Conservation (phyloP, 2,888 invertebrate species). For the Unio delphinus region DNA sequence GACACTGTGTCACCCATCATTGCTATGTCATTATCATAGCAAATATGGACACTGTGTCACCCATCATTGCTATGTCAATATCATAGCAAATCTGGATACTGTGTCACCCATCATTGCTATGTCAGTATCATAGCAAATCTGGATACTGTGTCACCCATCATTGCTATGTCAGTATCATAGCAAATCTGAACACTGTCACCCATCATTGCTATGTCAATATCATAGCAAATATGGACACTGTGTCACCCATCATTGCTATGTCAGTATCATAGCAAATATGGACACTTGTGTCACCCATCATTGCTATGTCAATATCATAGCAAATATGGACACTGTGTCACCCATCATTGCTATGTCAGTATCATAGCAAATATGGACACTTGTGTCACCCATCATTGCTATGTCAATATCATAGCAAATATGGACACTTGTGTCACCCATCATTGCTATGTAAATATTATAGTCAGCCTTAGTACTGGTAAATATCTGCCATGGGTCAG, state of each 20-base stretch:
- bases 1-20: slow-evolving; percentile 91
- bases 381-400: no score
- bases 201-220: slow-evolving; percentile 90
- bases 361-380: background rate
- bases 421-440: slow-evolving; percentile 95
- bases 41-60: slow-evolving; percentile 97
- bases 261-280: slow-evolving; percentile 92
- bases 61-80: slow-evolving; percentile 89
- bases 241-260: slow-evolving; percentile 95
- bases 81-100: slow-evolving; percentile 86
- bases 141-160: slow-evolving; percentile 92
- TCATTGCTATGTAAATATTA: slow-evolving; percentile 80
- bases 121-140: slow-evolving; percentile 93
- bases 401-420: slow-evolving; percentile 87
- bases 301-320: slow-evolving; percentile 90
- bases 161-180: slow-evolving; percentile 90
- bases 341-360: slow-evolving; percentile 92
- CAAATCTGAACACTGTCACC: slow-evolving; percentile 98
- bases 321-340: slow-evolving; percentile 97
- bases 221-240: slow-evolving; percentile 96
- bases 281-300: slow-evolving; percentile 94
- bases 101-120: slow-evolving; percentile 94
- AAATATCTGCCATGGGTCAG: no score
- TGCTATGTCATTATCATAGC: slow-evolving; percentile 84
- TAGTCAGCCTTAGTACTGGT: no score